These are phyloP conservation scores for Pheucticus melanocephalus DNA, from an alignment of 2,113 vertebrate species.

Conservation along the genomic window DNA sequence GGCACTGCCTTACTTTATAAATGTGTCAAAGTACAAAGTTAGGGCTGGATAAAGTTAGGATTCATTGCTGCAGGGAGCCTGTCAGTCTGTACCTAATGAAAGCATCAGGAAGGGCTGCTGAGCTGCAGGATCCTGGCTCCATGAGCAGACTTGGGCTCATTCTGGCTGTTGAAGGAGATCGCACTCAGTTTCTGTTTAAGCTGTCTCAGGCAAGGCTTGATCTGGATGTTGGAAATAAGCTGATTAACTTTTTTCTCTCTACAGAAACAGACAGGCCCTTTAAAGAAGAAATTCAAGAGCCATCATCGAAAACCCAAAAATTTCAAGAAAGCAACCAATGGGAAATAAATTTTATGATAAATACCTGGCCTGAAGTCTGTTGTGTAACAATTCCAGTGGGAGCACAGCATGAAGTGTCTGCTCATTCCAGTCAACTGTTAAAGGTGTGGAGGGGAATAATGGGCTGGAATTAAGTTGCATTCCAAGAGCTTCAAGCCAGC, in stretches of 20 bases:
- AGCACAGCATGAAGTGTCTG: not conserved
- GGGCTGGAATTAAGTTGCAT: not conserved
- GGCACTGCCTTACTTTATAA: not conserved
- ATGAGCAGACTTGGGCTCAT: not conserved
- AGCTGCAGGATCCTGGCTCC: not conserved
- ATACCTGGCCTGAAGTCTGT: not conserved
- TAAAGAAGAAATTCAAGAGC: conserved; percentile 65
- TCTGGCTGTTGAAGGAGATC: not conserved
- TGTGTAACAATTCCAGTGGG: not conserved
- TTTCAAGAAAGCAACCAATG: not conserved
- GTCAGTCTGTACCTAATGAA: not conserved
- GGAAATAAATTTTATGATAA: conserved; percentile 19
- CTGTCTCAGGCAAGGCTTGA: not conserved
- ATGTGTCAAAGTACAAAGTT: rapidly evolving
- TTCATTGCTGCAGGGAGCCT: not conserved
- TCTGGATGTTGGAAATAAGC: not conserved
- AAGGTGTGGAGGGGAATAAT: not conserved
- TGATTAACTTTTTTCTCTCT: not conserved
- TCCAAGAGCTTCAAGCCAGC: not conserved
- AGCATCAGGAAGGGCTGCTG: not conserved
- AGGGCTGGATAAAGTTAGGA: not conserved
- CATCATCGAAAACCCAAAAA: conserved; percentile 30
- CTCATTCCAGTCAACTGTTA: not conserved
- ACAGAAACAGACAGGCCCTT: conserved; percentile 56
- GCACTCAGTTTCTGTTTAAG: not conserved